Conservation (phyloP, 2,888 invertebrate genomes). For the Axea sp. region DNA sequence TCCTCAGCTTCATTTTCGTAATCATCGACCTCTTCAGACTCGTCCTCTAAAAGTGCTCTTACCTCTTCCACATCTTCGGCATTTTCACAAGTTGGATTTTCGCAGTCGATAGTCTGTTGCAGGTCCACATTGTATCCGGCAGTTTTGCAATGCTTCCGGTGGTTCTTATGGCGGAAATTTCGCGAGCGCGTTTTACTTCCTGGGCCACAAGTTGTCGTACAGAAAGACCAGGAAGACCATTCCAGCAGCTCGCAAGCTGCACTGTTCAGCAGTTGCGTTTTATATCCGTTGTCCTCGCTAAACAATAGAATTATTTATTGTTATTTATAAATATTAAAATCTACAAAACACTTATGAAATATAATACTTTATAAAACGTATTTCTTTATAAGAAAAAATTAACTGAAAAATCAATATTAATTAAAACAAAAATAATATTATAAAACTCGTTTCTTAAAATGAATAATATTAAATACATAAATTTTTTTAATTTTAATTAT, state of each 20-base stretch:
- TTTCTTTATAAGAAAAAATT: too few species aligned
- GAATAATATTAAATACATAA: too few species aligned
- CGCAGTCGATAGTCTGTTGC: constrained; percentile 72
- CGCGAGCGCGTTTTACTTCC: constrained; percentile 90
- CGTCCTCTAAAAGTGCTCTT: constrained; percentile 70
- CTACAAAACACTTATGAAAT: too few species aligned
- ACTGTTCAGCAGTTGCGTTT: constrained; percentile 63
- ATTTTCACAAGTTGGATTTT: constrained; percentile 68
- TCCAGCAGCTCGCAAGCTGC: constrained; percentile 85
- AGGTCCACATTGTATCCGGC: constrained; percentile 64
- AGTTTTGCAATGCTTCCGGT: constrained; percentile 71
- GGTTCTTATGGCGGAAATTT: constrained; percentile 82
- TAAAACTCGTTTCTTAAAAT: too few species aligned
- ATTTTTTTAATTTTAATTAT: too few species aligned
- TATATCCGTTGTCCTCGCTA: constrained; percentile 56
- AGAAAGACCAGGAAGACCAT: constrained; percentile 88
- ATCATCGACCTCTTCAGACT: constrained; percentile 56
- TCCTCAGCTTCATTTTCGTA: constrained; percentile 58
- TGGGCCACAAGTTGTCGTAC: constrained; percentile 93
- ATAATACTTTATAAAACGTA: too few species aligned
- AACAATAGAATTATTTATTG: too few species aligned
- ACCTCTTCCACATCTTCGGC: constrained; percentile 78
- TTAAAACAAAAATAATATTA: too few species aligned
- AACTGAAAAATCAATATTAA: too few species aligned
- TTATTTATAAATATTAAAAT: too few species aligned